Conservation (phyloP, 2,113 vertebrate species). For the Bos taurus region ARS-UCD2.0 NC_037343.1:46525501-46526000, state of each 20-base stretch:
- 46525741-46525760: neutral
- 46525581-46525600: neutral
- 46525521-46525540: neutral
- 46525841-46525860: constrained; percentile 27
- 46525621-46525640: neutral
- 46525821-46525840: constrained; percentile 22
- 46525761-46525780: neutral
- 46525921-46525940: neutral
- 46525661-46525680: neutral
- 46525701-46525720: neutral
- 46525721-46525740: neutral
- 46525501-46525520: neutral
- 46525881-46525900: constrained; percentile 31
- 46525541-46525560: neutral
- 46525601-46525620: neutral
- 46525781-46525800: neutral
- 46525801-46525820: neutral
- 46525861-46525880: neutral
- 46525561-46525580: neutral
- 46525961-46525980: neutral
- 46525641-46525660: neutral
- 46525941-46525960: neutral
- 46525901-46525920: constrained; percentile 43
- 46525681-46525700: neutral
- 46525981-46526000: neutral